Percentiles rank a stretch among this genome's conserved stretches.
phyloP scores from a whole-genome alignment of 1,140 invertebrate genomes.

The Laupala kohalensis region DNA sequence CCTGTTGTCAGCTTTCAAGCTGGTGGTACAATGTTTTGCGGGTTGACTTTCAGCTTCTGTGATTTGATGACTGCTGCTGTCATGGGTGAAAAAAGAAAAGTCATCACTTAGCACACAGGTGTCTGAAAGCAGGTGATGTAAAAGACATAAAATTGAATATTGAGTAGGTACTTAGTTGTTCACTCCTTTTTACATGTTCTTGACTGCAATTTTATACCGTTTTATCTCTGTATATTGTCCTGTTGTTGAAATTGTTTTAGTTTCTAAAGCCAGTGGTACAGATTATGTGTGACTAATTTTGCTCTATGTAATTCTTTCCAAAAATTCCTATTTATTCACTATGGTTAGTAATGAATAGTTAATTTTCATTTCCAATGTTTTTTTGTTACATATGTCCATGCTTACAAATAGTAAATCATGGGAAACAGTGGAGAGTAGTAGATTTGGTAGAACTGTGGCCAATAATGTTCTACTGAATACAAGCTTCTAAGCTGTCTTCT shows the following conservation, averaged over 20 bases:
- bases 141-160: not conserved
- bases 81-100: not conserved
- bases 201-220: not conserved
- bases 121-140: not conserved
- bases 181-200: not conserved
- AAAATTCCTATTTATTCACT: too few species aligned
- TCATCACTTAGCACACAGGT: not conserved
- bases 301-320: not conserved
- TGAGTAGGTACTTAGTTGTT: not conserved
- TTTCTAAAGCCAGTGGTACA: not conserved
- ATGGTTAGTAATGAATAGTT: not conserved
- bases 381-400: not conserved
- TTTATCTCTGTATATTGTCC: not conserved
- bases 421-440: too few species aligned
- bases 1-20: not conserved
- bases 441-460: not conserved
- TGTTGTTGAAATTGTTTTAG: not conserved
- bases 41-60: not conserved
- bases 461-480: not conserved
- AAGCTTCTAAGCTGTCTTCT: not conserved
- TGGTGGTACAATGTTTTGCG: not conserved
- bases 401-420: not conserved
- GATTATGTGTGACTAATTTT: not conserved
- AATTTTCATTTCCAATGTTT: not conserved
- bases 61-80: not conserved